Evolutionary conservation across 2,113 vertebrate genomes (phyloP), one percentile per base, ranked within the genome.

Genomic region (Misgurnus anguillicaudatus): DNA sequence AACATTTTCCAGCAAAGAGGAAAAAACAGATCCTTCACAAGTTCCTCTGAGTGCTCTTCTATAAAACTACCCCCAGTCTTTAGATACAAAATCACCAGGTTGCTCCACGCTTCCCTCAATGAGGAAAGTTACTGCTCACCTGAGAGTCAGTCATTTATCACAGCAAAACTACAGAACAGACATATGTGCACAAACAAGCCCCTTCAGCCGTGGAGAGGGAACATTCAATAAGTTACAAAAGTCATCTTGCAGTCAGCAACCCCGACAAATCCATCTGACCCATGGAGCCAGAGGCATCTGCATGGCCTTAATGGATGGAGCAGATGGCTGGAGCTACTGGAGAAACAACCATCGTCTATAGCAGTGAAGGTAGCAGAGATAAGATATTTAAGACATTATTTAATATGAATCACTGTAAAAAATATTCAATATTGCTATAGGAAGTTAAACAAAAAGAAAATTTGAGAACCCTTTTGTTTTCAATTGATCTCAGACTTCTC

Each of bases 181-280:
- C 75, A 80, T 78, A 84, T 78, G 76, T 82, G 86, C 85, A 81
- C 86, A 87, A 89, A 86, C 79, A 76, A 74, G 83, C 75, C 86
- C 82, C 79, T 80, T 72, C 51, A 82, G 85, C 87, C 86, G 87
- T 89, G 87, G 88, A 88, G 83, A 88, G 78, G 80, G 80, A 55
- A 81, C 79, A 87, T 89, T 83, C 84, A 81, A 70, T 89, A 87
- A 88, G 83, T 89, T 86, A 89, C 88, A 76, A 90, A 90, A 87
- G 86, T 89, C 88, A 89, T 89, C 89, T 86, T 81, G 82, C 86
- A 83, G 80, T 86, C 70, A 85, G 47, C 67, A 78, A 80, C 70
- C 80, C 71, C 70, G 85, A 80, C 79, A 83, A 77, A 80, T 89
- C 84, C 68, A 85, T 73, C 77, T 87, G 83, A 84, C 89, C 86